Base-by-base conservation (phyloP, 1,140 invertebrate genomes). In the Pararge aegeria region DNA sequence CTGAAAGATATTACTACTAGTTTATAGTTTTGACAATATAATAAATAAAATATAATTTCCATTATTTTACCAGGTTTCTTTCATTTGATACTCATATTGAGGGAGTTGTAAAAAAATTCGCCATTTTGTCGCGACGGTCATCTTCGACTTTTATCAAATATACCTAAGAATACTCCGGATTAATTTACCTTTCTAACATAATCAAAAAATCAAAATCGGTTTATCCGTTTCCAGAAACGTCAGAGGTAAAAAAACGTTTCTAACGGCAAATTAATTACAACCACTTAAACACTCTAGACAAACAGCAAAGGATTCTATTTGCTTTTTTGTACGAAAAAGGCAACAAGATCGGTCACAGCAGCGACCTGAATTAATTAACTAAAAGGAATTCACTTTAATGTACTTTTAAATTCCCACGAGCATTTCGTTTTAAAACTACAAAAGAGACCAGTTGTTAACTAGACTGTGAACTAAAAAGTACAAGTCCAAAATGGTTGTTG, bases 371-470 rank as follows among this genome's bases (percentile, higher is more conserved):
- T 58, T 50, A 58, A 53, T 53, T 59, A 59, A 46, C 50, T 24
- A 30, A 59, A 53, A 46, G 42, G 38, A 59, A 59, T 52, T 52
- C 38, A 29, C 38, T 52, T 7, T 46, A 59, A 57, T 57, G 38
- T 40, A 52, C 38, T 52, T 46, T 59, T 29, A 58, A 44, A 59
- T 59, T 37, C 37, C 18, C 19, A 42, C 20, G 40, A 10, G 42
- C 1, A 16, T 40, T 40, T 40, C 16, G 13, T 20, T 21, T 19
- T 46, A 20, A 46, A 46, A 46, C 3, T 10, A 46, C 42, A 46
- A 46, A 42, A 46, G 42, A 20, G 42, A 46, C 42, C 42, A 46
- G 42, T 19, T 46, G 42, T 46, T 46, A 46, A 46, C 42, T 46
- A 46, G 42, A 46, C 42, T 46, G 42, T 12, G 42, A 46, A 20